phyloP scores from a whole-genome alignment of 2,888 invertebrate genomes.

The Papilio gigon region DNA sequence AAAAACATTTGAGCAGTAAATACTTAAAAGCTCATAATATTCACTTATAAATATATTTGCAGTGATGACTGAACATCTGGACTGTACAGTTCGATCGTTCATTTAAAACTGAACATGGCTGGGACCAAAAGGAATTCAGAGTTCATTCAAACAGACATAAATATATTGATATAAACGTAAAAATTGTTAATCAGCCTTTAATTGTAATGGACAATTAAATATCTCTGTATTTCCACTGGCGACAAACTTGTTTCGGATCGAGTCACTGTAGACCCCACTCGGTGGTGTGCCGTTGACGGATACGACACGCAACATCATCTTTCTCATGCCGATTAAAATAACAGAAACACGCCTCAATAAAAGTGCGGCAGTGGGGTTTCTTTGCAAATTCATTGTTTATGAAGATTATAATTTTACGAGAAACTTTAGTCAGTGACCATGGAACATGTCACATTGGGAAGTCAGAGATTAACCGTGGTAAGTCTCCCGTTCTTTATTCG shows the following conservation, averaged over 20 bases:
- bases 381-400: background rate
- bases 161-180: background rate
- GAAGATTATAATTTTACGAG: background rate
- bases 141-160: background rate
- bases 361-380: background rate
- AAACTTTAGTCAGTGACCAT: too few species aligned
- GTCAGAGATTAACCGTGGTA: too few species aligned
- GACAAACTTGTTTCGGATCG: too few species aligned
- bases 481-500: slow-evolving; percentile 17
- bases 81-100: too few species aligned
- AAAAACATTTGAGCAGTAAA: slow-evolving; percentile 5
- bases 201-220: background rate
- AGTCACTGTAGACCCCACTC: too few species aligned
- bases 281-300: too few species aligned
- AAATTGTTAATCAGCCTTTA: background rate
- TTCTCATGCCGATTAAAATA: too few species aligned
- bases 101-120: too few species aligned
- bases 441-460: too few species aligned
- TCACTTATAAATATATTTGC: too few species aligned
- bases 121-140: background rate
- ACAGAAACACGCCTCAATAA: background rate
- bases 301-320: too few species aligned
- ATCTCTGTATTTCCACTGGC: background rate
- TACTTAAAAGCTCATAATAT: background rate
- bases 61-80: too few species aligned